Evolutionary conservation across 1,140 invertebrate species (phyloP), one percentile per base, ranked within the genome.

Genomic region (Drosophila malerkotliana): DNA sequence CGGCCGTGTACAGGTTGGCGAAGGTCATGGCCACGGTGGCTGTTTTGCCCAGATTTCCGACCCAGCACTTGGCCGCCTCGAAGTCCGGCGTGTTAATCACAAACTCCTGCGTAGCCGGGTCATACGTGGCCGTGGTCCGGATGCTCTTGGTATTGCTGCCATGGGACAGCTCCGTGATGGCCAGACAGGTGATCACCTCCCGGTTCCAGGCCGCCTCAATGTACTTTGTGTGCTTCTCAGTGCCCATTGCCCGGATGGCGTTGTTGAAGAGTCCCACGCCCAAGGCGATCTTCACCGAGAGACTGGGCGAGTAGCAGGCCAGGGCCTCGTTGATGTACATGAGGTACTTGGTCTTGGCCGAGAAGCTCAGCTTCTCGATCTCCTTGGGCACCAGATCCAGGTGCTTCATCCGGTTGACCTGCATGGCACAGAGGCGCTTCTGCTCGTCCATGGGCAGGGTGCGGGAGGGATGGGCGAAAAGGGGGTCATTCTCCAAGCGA

Each of bases 41-140:
- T 26, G 95, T 95, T 94, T 98, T 95, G 95, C 97, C 96, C 92
- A 98, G 93, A 93, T 96, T 97, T 77, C 97, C 97, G 79, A 96
- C 94, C 98, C 98, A 99, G 92, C 97, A 98, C 94, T 99, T 99
- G 45, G 97, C 97, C 24, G 98, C 97, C 92, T 98, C 96, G 93
- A 98, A 97, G 92, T 98, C 96, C 0, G 98, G 97, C 0, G 98
- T 97, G 90, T 98, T 95, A 8, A 99, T 93, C 24, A 98, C 93
- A 93, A 99, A 99, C 92, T 96, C 94, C 93, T 96, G 92, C 7
- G 94, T 95, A 18, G 92, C 92, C 0, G 94, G 93, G 92, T 99
- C 96, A 92, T 96, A 99, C 0, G 94, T 97, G 3, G 98, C 98
- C 18, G 95, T 97, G 0, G 98, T 99, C 73, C 96, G 94, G 93